These are phyloP conservation scores for Todiramphus saurophagus DNA, from an alignment of 2,113 vertebrate genomes.

Conservation along the genomic window DNA sequence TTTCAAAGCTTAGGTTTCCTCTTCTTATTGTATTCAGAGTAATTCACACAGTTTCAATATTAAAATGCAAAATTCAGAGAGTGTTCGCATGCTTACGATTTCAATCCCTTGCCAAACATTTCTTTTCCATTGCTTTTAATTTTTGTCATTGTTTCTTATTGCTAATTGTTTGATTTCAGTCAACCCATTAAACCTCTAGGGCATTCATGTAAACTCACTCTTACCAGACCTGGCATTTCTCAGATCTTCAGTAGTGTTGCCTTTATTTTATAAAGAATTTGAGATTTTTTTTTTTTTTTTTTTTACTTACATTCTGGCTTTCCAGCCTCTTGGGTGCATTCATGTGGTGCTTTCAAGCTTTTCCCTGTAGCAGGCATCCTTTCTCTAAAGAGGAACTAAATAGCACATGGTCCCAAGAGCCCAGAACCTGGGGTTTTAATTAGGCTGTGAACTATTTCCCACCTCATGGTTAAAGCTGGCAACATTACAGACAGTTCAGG, in stretches of 20 bases:
- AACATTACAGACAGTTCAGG: background rate
- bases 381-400: background rate
- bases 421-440: background rate
- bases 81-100: background rate
- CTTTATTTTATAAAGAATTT: background rate
- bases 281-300: background rate
- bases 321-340: background rate
- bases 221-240: background rate
- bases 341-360: background rate
- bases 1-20: background rate
- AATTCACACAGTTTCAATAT: background rate
- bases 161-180: slow-evolving; percentile 12
- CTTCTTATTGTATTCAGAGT: background rate
- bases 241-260: background rate
- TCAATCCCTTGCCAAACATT: background rate
- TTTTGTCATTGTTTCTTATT: background rate
- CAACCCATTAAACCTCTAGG: background rate
- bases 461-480: background rate
- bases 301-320: background rate
- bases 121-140: background rate
- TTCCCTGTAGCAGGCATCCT: background rate
- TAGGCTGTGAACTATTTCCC: slow-evolving; percentile 3
- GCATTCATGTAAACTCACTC: background rate
- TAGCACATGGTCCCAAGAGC: background rate
- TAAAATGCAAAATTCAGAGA: background rate